Percentiles rank a stretch among this genome's conserved stretches.
phyloP scores from a whole-genome alignment of 2,113 vertebrate species.

The Archocentrus centrarchus region DNA sequence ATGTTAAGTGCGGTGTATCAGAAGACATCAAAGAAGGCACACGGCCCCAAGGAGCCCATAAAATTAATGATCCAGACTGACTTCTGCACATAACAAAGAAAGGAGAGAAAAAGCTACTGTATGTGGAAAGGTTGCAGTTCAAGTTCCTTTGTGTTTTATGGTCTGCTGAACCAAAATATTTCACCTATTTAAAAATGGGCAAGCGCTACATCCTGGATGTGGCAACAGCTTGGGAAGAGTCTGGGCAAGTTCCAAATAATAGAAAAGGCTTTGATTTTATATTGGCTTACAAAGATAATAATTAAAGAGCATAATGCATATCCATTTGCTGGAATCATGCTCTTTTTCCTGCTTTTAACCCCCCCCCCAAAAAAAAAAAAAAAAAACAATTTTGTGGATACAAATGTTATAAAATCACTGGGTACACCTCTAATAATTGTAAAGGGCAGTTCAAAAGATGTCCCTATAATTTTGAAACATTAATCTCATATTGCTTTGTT shows the following conservation, averaged over 20 bases:
- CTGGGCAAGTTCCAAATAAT: conserved; percentile 40
- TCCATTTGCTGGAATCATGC: conserved; percentile 6
- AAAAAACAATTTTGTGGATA: not conserved
- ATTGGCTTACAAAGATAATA: conserved; percentile 23
- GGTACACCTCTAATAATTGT: not conserved
- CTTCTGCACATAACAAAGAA: conserved; percentile 67
- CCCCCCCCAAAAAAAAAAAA: not conserved
- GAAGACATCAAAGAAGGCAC: conserved; percentile 73
- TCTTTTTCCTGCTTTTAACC: conserved; percentile 6
- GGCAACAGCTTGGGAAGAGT: conserved; percentile 37
- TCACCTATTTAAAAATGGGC: conserved; percentile 61
- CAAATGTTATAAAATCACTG: not conserved
- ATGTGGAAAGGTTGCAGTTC: conserved; percentile 60
- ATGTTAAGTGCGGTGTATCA: conserved; percentile 71
- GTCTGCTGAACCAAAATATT: conserved; percentile 66
- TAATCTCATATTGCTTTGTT: not conserved
- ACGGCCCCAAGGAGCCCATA: conserved; percentile 51
- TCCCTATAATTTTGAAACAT: not conserved
- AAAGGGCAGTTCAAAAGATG: not conserved
- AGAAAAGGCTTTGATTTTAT: conserved; percentile 52
- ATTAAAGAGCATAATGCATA: conserved; percentile 53
- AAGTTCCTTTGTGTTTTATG: conserved; percentile 70
- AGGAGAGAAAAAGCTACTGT: conserved; percentile 69
- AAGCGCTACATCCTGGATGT: conserved; percentile 41
- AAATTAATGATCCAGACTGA: conserved; percentile 77